A percentile compares a stretch with the other conserved stretches of the same genome.
Evolutionary conservation across 64 coral and sea anemone genomes (phyloP).

Genomic region (Montipora cactus): DNA sequence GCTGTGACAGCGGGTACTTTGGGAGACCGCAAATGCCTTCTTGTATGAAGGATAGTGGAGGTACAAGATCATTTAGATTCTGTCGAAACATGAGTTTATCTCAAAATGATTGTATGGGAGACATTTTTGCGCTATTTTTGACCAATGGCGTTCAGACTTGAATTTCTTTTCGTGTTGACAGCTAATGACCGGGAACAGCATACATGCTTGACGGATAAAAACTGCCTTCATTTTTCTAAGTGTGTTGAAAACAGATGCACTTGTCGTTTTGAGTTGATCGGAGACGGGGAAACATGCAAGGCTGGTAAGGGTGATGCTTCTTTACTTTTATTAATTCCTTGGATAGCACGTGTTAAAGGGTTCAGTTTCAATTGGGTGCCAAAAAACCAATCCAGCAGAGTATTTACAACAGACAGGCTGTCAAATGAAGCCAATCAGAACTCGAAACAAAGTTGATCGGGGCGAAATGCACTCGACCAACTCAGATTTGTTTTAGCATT

Average conservation of each 20-base stretch:
- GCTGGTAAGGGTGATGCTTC: background rate
- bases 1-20: slow-evolving; percentile 15
- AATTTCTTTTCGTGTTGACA: background rate
- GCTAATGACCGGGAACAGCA: background rate
- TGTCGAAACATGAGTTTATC: background rate
- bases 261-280: slow-evolving; percentile 6
- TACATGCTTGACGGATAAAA: background rate
- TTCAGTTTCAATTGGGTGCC: too few relatives aligned
- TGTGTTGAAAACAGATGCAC: slow-evolving; percentile 20
- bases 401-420: too few relatives aligned
- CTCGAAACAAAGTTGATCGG: too few relatives aligned
- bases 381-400: too few relatives aligned
- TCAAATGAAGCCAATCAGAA: too few relatives aligned
- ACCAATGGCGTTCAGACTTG: background rate
- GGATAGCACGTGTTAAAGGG: too few relatives aligned
- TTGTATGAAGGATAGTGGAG: slow-evolving; percentile 9
- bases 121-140: background rate
- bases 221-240: slow-evolving; percentile 27
- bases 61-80: background rate
- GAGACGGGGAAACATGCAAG: slow-evolving; percentile 8
- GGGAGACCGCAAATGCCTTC: background rate
- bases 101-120: too few relatives aligned
- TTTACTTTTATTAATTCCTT: too few relatives aligned
- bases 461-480: too few relatives aligned
- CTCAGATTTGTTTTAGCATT: too few relatives aligned